Evolutionary conservation across 2,113 vertebrate genomes (phyloP), one percentile per base, ranked within the genome.

Genomic region (Sporophila hypoxantha): DNA sequence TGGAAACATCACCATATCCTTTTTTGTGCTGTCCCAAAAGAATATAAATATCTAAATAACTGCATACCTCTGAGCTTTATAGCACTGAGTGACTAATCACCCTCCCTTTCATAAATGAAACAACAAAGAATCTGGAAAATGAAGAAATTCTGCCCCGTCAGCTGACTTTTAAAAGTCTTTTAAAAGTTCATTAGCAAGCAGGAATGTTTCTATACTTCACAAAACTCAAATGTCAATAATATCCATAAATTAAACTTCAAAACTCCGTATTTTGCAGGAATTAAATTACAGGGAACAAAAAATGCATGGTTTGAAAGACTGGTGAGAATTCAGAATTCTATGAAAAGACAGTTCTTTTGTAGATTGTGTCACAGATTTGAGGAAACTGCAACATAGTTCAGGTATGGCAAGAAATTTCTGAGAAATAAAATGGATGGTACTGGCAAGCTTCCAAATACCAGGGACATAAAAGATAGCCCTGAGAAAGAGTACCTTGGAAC

Each of bases 41-140:
- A 62, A 65, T 82, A 76, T 68, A 85, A 80, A 55, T 89, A 62
- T 17, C 62, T 87, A 62, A 75, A 77, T 87, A 89, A 69, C 59
- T 75, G 14, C 66, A 46, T 70, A 78, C 74, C 67, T 88, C 65
- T 83, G 52, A 89, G 71, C 32, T 88, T 59, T 68, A 27, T 55
- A 56, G 56, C 49, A 57, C 57, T 6, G 20, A 47, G 23, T 90
- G 90, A 95, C 73, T 88, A 82, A 91, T 92, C 80, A 76, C n/a
- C 17, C 18, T 93, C 87, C 71, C n/a, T 91, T 94, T 94, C 82
- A 85, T 76, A 93, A 85, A 69, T 20, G 47, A 92, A 87, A 73
- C 55, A 82, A 78, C 57, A 87, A 89, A 88, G 76, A 81, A 89
- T 81, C 36, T 66, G 62, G 55, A 89, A 93, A 91, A 94, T 81